These are phyloP conservation scores for Leptonema lineaticorne DNA, from an alignment of 1,140 invertebrate species.

Conservation along the genomic window DNA sequence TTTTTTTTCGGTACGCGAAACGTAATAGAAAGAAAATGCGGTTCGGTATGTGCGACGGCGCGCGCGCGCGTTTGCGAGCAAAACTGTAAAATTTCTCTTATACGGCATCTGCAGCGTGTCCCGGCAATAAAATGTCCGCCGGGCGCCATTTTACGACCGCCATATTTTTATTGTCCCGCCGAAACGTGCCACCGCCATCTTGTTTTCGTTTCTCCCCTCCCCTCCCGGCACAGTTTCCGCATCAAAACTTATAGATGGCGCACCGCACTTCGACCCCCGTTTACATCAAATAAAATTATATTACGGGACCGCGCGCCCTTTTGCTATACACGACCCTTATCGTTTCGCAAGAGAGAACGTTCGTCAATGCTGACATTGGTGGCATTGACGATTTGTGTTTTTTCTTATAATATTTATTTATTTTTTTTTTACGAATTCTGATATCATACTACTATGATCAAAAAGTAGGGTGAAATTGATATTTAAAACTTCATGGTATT, in stretches of 20 bases:
- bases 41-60: too few species aligned
- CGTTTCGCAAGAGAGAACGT: too few species aligned
- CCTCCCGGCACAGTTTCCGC: constrained; percentile 23
- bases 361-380: too few species aligned
- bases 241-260: constrained; percentile 25
- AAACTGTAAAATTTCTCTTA: constrained; percentile 20
- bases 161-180: constrained; percentile 33
- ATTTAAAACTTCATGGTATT: too few species aligned
- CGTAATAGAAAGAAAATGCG: too few species aligned
- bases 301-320: not conserved
- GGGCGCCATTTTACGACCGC: constrained; percentile 30
- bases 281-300: constrained; percentile 25
- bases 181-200: constrained; percentile 28
- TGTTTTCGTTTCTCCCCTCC: too few species aligned
- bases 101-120: constrained; percentile 29
- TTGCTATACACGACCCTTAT: not conserved
- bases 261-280: constrained; percentile 13
- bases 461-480: too few species aligned
- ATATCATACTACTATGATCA: too few species aligned
- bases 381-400: too few species aligned
- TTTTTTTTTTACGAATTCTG: too few species aligned
- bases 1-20: not conserved
- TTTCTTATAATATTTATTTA: too few species aligned
- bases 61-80: not conserved
- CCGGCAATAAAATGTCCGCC: constrained; percentile 31